Conservation (phyloP, 2,113 vertebrate species). For the Anseranas semipalmata region DNA sequence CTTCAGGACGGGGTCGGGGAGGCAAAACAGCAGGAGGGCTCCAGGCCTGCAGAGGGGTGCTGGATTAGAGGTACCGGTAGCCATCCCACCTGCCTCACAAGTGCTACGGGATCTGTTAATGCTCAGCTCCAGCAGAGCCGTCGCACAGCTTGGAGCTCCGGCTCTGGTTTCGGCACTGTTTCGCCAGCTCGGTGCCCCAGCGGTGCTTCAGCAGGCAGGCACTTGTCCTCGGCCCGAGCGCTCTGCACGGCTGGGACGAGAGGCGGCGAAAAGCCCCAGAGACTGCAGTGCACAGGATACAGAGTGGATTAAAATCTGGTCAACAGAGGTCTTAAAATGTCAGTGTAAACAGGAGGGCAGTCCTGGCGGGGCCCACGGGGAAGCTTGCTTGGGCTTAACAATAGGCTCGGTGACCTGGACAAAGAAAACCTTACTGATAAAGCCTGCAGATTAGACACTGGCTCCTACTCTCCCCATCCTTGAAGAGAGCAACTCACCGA, state of each 20-base stretch:
- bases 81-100: background rate
- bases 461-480: background rate
- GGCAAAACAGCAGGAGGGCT: background rate
- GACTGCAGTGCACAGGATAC: slow-evolving; percentile 49
- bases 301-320: slow-evolving; percentile 45
- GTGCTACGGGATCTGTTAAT: background rate
- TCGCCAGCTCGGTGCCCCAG: background rate
- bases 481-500: background rate
- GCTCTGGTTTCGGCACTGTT: background rate
- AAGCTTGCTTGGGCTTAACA: slow-evolving; percentile 56
- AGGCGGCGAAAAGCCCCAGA: slow-evolving; percentile 38
- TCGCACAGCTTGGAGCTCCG: background rate
- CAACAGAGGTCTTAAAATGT: slow-evolving; percentile 64
- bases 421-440: slow-evolving; percentile 52
- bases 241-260: background rate
- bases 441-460: background rate
- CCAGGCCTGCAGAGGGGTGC: background rate
- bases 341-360: slow-evolving; percentile 51
- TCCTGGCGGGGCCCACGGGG: background rate
- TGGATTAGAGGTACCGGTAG: background rate
- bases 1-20: background rate
- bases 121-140: background rate
- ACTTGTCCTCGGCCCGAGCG: background rate
- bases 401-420: slow-evolving; percentile 61
- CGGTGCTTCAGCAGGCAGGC: background rate